Evolutionary conservation across 2,888 invertebrate species (phyloP).

Genomic region (Oligia fasciuncula): DNA sequence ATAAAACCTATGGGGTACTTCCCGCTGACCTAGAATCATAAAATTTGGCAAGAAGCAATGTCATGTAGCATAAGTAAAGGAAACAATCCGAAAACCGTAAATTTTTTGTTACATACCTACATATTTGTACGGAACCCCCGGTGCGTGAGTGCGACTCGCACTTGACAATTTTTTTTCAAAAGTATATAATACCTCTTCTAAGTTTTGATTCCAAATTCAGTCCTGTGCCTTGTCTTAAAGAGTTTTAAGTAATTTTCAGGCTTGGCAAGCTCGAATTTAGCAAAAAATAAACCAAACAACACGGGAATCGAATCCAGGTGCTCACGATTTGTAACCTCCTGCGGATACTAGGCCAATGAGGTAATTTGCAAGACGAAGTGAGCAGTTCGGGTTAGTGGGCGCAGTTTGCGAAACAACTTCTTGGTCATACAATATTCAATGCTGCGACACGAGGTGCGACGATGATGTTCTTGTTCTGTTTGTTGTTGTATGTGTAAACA

Average conservation of each 20-base stretch:
- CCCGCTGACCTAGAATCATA: too few species aligned
- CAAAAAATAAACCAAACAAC: not conserved
- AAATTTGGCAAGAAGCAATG: too few species aligned
- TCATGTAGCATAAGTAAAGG: too few species aligned
- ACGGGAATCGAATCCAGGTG: slow-evolving; percentile 15
- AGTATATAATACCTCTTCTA: not conserved
- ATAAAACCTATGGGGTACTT: too few species aligned
- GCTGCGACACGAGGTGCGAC: slow-evolving; percentile 54
- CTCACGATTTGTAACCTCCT: slow-evolving; percentile 24
- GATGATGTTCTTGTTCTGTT: slow-evolving; percentile 36
- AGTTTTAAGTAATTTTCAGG: not conserved
- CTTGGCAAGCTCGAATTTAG: too few species aligned
- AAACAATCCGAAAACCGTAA: too few species aligned
- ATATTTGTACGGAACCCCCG: too few species aligned
- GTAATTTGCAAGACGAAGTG: slow-evolving; percentile 47
- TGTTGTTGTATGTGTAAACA: slow-evolving; percentile 10
- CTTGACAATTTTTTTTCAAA: too few species aligned
- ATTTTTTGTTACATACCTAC: too few species aligned
- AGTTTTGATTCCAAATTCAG: not conserved
- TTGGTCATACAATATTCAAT: slow-evolving; percentile 61
- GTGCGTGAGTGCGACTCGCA: too few species aligned
- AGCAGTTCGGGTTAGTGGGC: slow-evolving; percentile 41
- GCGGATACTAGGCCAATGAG: slow-evolving; percentile 38
- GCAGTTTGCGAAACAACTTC: slow-evolving; percentile 42
- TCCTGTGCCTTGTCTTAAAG: not conserved